These are phyloP conservation scores for Ganaspis sp. DNA, from an alignment of 1,140 invertebrate species.

Conservation along the genomic window DNA sequence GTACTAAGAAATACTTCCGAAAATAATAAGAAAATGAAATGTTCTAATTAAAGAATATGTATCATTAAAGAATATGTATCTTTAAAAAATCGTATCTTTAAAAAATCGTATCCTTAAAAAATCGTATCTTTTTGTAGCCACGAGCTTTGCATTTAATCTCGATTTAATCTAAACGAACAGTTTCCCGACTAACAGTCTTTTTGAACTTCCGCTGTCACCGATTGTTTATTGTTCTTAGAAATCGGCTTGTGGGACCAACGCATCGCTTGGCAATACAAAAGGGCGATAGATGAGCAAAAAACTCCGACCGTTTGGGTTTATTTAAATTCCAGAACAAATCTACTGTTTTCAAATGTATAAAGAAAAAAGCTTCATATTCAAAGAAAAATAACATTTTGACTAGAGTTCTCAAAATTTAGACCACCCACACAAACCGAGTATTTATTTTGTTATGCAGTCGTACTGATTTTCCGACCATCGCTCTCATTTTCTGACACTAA, in stretches of 20 bases:
- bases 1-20: no score
- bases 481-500: no score
- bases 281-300: constrained; percentile 25
- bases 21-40: no score
- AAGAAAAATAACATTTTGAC: constrained; percentile 15
- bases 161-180: constrained; percentile 53
- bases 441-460: background rate
- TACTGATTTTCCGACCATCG: no score
- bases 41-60: no score
- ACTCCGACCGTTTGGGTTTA: background rate
- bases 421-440: background rate
- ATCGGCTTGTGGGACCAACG: constrained; percentile 17
- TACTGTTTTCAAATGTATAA: background rate
- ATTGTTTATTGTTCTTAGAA: constrained; percentile 49
- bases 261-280: constrained; percentile 16
- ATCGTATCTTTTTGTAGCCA: background rate
- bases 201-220: constrained; percentile 53
- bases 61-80: no score
- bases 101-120: background rate
- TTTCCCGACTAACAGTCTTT: constrained; percentile 45
- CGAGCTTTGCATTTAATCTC: no score
- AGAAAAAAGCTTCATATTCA: background rate
- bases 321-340: background rate
- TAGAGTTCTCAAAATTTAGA: background rate
- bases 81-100: no score